These are phyloP conservation scores for Ophioderma brevispina DNA, from an alignment of 35 echinoderm and acorn worm genomes.

Conservation along the genomic window DNA sequence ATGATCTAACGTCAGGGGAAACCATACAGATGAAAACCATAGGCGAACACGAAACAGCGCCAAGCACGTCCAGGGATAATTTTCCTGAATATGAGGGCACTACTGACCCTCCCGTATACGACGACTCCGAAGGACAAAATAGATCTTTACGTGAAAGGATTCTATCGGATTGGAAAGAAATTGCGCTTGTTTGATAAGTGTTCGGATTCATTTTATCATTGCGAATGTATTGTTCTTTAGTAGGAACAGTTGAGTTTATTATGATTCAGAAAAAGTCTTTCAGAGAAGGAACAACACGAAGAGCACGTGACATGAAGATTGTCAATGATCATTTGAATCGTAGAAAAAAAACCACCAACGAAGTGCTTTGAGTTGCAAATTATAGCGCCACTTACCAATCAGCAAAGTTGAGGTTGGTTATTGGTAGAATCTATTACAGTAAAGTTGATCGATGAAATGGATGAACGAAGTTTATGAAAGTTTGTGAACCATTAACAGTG, in stretches of 20 bases:
- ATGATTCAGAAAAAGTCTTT: not conserved
- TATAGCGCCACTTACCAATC: too few relatives aligned
- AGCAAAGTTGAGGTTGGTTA: too few relatives aligned
- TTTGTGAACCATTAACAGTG: too few relatives aligned
- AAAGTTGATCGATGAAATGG: too few relatives aligned
- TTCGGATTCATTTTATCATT: not conserved
- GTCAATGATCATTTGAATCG: too few relatives aligned
- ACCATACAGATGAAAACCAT: not conserved
- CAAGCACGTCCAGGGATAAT: not conserved
- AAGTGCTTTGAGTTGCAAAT: too few relatives aligned
- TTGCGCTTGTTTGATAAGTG: not conserved
- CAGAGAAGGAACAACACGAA: not conserved
- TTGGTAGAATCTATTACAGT: too few relatives aligned
- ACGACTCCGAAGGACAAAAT: not conserved
- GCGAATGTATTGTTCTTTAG: not conserved
- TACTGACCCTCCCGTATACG: not conserved
- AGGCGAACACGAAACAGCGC: not conserved
- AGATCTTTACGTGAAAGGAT: not conserved
- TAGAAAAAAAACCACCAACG: too few relatives aligned
- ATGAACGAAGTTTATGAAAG: too few relatives aligned
- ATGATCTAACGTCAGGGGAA: not conserved
- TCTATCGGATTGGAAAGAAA: not conserved
- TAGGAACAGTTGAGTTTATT: not conserved
- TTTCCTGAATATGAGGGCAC: not conserved
- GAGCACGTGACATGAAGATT: not conserved